These are phyloP conservation scores for Parasteatoda lunata DNA, from an alignment of 2,888 invertebrate species.

Conservation along the genomic window DNA sequence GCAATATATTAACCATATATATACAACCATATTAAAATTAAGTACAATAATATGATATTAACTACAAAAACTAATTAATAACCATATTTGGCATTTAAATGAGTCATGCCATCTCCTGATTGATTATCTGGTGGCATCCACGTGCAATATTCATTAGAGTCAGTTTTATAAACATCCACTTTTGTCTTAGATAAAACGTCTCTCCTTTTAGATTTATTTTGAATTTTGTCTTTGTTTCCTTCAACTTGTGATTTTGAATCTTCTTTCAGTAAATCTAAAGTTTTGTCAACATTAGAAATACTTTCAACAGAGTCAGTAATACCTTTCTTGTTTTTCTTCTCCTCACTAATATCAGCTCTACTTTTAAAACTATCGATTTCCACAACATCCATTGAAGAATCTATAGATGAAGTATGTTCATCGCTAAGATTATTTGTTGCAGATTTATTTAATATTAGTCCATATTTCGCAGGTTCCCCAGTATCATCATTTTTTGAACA, in stretches of 20 bases:
- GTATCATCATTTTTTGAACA: not conserved
- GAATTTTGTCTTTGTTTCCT: not conserved
- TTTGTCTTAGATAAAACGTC: conserved; percentile 1
- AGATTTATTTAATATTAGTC: not conserved
- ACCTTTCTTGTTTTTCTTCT: not conserved
- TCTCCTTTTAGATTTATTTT: conserved; percentile 12
- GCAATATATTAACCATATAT: not conserved
- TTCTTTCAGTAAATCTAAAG: not conserved
- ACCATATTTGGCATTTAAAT: conserved; percentile 85
- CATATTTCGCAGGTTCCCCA: not conserved
- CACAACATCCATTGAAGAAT: too few species aligned
- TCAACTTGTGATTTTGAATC: not conserved
- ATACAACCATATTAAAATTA: not conserved
- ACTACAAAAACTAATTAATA: conserved; percentile 77
- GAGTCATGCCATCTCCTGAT: conserved; percentile 85
- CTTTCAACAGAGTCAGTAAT: not conserved
- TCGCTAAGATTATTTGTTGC: too few species aligned
- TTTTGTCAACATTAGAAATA: not conserved
- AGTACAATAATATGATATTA: too few species aligned
- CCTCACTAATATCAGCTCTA: not conserved
- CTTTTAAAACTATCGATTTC: not conserved
- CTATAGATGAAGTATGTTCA: too few species aligned
- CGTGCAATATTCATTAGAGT: conserved; percentile 80
- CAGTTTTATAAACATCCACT: conserved; percentile 69
- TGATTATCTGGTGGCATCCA: conserved; percentile 87